Conservation (phyloP, 2,113 vertebrate genomes). For the Poeciliopsis occidentalis region DNA sequence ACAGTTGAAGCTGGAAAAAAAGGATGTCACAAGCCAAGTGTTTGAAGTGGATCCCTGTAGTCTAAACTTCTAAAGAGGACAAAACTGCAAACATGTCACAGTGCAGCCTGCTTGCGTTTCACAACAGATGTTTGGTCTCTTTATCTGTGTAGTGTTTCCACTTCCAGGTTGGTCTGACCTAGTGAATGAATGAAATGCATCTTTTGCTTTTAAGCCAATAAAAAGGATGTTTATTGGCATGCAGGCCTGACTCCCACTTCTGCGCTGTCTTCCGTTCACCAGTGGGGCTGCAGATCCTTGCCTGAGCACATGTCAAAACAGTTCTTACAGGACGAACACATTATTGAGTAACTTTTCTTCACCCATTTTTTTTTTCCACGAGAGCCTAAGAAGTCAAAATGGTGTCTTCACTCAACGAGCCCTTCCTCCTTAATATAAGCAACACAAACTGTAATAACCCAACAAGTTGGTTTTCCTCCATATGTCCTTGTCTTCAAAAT, state of each 20-base stretch:
- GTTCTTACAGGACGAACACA: slow-evolving; percentile 46
- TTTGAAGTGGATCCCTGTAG: slow-evolving; percentile 89
- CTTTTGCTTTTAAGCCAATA: slow-evolving; percentile 40
- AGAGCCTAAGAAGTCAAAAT: slow-evolving; percentile 27
- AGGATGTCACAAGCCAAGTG: slow-evolving; percentile 80
- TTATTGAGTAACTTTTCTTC: slow-evolving; percentile 51
- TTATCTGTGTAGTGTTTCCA: slow-evolving; percentile 87
- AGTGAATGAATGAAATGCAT: slow-evolving; percentile 81
- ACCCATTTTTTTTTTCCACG: slow-evolving; percentile 39
- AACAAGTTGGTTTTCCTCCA: slow-evolving; percentile 46
- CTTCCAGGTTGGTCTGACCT: slow-evolving; percentile 95
- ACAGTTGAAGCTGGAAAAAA: slow-evolving; percentile 47
- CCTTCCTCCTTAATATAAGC: slow-evolving; percentile 38
- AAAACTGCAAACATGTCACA: slow-evolving; percentile 90
- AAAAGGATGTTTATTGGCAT: slow-evolving; percentile 26
- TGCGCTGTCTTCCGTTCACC: slow-evolving; percentile 19
- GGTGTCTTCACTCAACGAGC: slow-evolving; percentile 21
- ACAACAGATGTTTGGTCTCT: slow-evolving; percentile 97
- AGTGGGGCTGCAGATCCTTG: slow-evolving; percentile 13
- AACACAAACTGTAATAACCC: slow-evolving; percentile 78
- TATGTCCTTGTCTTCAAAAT: slow-evolving; percentile 72
- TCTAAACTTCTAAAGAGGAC: slow-evolving; percentile 92
- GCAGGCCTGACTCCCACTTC: slow-evolving; percentile 9
- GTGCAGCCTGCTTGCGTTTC: slow-evolving; percentile 88
- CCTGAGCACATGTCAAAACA: slow-evolving; percentile 32